Percentiles rank a stretch among this genome's conserved stretches.
These are phyloP conservation scores for Nebria salina DNA, from an alignment of 2,888 invertebrate genomes.

Conservation along the genomic window DNA sequence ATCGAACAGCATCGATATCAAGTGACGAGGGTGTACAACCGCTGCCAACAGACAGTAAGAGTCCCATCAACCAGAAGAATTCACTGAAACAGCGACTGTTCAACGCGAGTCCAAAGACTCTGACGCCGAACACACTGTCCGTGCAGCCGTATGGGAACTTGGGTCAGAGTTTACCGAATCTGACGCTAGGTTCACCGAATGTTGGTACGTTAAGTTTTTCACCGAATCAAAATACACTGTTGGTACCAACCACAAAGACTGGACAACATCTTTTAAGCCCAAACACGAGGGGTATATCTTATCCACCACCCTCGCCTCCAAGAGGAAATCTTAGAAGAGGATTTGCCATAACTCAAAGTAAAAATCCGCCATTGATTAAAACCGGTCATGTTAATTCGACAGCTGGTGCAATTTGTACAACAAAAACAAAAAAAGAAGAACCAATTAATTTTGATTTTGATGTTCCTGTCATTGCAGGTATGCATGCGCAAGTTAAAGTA, in stretches of 20 bases:
- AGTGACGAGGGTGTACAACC: constrained; percentile 70
- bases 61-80: constrained; percentile 59
- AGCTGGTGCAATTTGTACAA: constrained; percentile 51
- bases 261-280: constrained; percentile 66
- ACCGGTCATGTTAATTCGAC: constrained; percentile 77
- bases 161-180: constrained; percentile 84
- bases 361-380: constrained; percentile 84
- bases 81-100: constrained; percentile 60
- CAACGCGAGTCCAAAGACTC: constrained; percentile 57
- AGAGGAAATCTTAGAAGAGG: constrained; percentile 74
- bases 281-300: constrained; percentile 78
- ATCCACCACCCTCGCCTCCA: constrained; percentile 83
- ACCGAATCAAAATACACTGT: constrained; percentile 65
- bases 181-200: constrained; percentile 65
- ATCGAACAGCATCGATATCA: constrained; percentile 71
- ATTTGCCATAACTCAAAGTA: constrained; percentile 76
- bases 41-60: constrained; percentile 61
- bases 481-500: neutral
- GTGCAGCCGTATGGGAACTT: constrained; percentile 77
- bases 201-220: constrained; percentile 58
- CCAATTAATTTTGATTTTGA: constrained; percentile 63
- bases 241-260: constrained; percentile 65
- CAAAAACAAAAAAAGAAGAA: constrained; percentile 54
- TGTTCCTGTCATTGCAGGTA: constrained; percentile 64
- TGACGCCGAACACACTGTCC: constrained; percentile 77